Evolutionary conservation across 2,888 invertebrate genomes (phyloP), one percentile per base, ranked within the genome.

Genomic region (Halictus ligatus): DNA sequence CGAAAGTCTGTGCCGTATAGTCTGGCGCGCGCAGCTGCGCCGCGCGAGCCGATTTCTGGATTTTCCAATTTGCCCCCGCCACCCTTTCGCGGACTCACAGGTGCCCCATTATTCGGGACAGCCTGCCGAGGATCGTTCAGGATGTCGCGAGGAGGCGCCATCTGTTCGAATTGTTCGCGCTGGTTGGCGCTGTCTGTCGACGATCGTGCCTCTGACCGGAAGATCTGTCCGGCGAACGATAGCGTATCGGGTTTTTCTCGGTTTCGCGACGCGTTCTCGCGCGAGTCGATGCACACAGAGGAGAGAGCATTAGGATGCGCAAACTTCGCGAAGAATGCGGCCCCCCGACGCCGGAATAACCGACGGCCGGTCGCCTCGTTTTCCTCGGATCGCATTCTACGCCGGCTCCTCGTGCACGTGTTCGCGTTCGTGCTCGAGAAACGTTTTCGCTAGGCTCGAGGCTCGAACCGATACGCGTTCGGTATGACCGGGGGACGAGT

Each of bases 291-390:
- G 76, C 3, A 35, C 29, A 29, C 2, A 67, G 48, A 54, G 7
- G 40, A 58, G 71, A 13, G 25, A 21, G 21, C 50, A n/a, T 74
- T 43, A 73, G 58, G 54, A 81, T 35, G 72, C 78, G 75, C 75
- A 35, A 86, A 84, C 84, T 87, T 86, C 85, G 82, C 83, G 80
- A 84, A 85, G 89, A 90, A 91, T 91, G 89, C 82, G 78, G 78
- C 64, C 29, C 13, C 13, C 60, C 29, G 75, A 80, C 80, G 78
- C 80, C 75, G 78, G 81, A 88, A 84, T 83, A 35, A 86, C 79
- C n/a, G n/a, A 35, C 35, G 35, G 67, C 75, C 71, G 25, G 75
- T 80, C 50, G 50, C 10, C n/a, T 75, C 75, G 81, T 83, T 83
- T 75, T 35, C 75, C 54, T 54, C 85, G 80, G 75, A 69, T 79